Conservation (phyloP, 2,113 vertebrate genomes). For the Serinus canaria region DNA sequence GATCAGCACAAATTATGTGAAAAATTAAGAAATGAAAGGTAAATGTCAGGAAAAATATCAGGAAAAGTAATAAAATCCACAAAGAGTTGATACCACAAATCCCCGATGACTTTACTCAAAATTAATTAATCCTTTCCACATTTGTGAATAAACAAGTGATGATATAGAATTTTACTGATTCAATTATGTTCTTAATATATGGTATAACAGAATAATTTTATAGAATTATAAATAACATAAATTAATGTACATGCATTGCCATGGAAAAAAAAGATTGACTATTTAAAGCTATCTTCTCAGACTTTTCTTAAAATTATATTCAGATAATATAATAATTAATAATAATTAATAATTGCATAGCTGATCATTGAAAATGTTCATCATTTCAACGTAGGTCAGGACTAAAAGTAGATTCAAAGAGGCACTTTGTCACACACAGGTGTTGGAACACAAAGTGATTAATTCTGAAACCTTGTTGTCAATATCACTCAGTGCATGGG, state of each 20-base stretch:
- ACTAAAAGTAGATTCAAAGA: background rate
- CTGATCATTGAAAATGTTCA: background rate
- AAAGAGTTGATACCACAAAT: background rate
- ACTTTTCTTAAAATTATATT: background rate
- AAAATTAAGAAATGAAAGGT: background rate
- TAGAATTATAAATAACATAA: background rate
- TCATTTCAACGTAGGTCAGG: background rate
- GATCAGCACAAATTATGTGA: background rate
- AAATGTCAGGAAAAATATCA: background rate
- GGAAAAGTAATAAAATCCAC: background rate
- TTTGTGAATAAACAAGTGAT: background rate
- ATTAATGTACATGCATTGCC: background rate
- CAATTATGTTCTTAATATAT: background rate
- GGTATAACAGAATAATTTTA: background rate
- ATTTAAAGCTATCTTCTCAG: background rate
- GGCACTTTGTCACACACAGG: background rate
- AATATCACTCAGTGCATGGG: background rate
- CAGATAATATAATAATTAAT: too few relatives aligned
- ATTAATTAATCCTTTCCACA: background rate
- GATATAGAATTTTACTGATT: background rate
- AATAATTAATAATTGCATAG: background rate
- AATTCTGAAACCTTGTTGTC: background rate
- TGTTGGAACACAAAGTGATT: background rate
- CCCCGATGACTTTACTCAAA: background rate
- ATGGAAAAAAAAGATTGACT: background rate